Base-by-base conservation (phyloP, 2,888 invertebrate genomes). In the Idaea aversata region DNA sequence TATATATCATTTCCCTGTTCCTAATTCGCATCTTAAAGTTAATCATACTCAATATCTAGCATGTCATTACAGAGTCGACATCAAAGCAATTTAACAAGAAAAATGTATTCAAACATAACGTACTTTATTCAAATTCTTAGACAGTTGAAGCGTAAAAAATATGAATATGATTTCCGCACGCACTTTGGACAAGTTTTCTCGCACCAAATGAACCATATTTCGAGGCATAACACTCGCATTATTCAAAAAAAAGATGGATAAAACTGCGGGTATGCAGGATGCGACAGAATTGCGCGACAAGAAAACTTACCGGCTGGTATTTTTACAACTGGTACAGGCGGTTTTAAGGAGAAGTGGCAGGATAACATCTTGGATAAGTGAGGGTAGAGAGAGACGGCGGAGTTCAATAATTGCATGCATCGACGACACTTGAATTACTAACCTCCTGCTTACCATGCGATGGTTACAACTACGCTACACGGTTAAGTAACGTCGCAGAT, bases 201-300 rank as follows among this genome's bases (percentile, higher is more conserved):
- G 86, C 86, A 86, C 88, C 91, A 91, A 91, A 92, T 92, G 92
- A 92, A 92, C 85, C 92, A 89, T 91, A 91, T 91, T 92, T 87
- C 87, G 87, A 79, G 80, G 87, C 90, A 89, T 91, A 91, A 90
- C 91, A 90, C 86, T 87, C 88, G 83, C 89, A 91, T 91, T 91
- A 91, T 90, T 90, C 91, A 88, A 73, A 73, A 79, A 78, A 85
- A 85, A 80, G 83, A 81, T 77, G 74, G 75, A 13, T 59, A 25
- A 25, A 59, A 15, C 15, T 5, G 58, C 16, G 58, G 58, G 15
- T 58, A 57, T 57, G 15, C 58, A 16, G 3, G 58, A 3, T 15
- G 16, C 58, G 58, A 58, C 58, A 58, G 16, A 58, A 58, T 16
- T 4, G 16, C 58, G 63, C 68, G 63, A 34, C 47, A 58, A 13